Evolutionary conservation across 2,113 vertebrate species (phyloP), one percentile per base, ranked within the genome.

Genomic region (Ciconia boyciana): DNA sequence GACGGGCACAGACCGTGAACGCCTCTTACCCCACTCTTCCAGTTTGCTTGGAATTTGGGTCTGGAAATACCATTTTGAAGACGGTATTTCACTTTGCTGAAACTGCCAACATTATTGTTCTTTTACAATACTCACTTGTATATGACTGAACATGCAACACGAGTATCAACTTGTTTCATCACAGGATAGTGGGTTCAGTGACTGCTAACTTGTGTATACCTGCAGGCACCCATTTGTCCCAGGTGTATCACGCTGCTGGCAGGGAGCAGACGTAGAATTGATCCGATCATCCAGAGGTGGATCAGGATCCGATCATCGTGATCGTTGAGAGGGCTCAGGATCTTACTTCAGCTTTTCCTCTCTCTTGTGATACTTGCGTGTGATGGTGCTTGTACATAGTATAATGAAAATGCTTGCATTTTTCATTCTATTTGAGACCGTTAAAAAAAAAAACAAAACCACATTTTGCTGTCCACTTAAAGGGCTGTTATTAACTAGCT

Each of bases 401-500:
- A 2, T 18, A 31, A 48, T 43, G 36, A 71, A 71, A 70, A 54
- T 29, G 34, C 29, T 83, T 82, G 31, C 18, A 7, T 71, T 88
- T 76, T 54, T 71, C 16, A 36, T 75, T 86, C n/a, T 34, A 7
- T 52, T 72, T 6, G 2, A 32, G 34, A 58, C 52, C 34, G 29
- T 69, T 87, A 71, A 36, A 77, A 13, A 66, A 65, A 61, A 28
- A 17, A 18, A 22, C 39, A 65, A 61, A 51, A 1, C 24, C 10
- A 15, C 60, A 13, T 86, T 89, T 57, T 88, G 83, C 79, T 0
- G 0, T 80, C 78, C 71, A 22, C 44, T 61, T 75, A 55, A 90
- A 80, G 60, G 71, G 61, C 65, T 91, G 84, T 85, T 93, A 31
- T 61, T 87, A 95, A 92, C 90, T 58, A 71, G 48, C 48, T 90